Evolutionary conservation across 2,797 vertebrate genomes (phyloP).

Genomic region (Trachurus trachurus): DNA sequence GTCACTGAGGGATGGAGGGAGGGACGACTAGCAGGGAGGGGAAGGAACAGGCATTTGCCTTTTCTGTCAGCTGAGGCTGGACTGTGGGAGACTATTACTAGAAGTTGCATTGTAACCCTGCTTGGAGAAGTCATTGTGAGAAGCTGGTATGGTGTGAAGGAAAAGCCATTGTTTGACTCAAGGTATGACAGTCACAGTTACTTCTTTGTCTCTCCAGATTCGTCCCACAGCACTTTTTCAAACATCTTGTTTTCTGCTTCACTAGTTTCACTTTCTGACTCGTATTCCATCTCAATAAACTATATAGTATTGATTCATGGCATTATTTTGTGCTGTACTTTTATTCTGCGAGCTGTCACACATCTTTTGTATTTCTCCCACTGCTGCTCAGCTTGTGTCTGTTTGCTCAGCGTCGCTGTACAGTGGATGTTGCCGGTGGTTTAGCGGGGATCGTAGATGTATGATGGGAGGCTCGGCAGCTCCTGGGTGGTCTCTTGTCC

Average conservation of each 20-base stretch:
- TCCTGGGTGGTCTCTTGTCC: conserved; percentile 81
- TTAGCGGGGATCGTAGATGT: conserved; percentile 45
- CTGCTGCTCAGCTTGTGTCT: conserved; percentile 17
- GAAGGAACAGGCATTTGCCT: conserved; percentile 87
- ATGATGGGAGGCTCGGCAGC: conserved; percentile 57
- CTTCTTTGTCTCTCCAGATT: conserved; percentile 9
- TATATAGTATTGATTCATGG: background rate
- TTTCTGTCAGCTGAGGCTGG: conserved; percentile 88
- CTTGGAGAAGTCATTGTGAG: conserved; percentile 80
- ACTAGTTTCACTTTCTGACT: background rate
- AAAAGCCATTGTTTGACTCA: conserved; percentile 73
- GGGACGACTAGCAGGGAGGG: conserved; percentile 71
- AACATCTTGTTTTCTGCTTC: conserved; percentile 13
- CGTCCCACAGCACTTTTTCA: conserved; percentile 12
- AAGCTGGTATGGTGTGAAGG: conserved; percentile 84
- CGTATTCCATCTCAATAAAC: conserved; percentile 1
- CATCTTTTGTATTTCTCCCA: conserved; percentile 8
- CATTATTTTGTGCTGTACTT: background rate
- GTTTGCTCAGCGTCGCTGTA: conserved; percentile 23
- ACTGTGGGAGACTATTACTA: conserved; percentile 83
- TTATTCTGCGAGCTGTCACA: conserved; percentile 1
- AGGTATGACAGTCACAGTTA: conserved; percentile 69
- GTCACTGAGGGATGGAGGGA: conserved; percentile 71
- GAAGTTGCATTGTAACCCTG: conserved; percentile 82
- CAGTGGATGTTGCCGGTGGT: conserved; percentile 35